Evolutionary conservation across 2,888 invertebrate genomes (phyloP).

Genomic region (Spatulosminthurus flaviceps): DNA sequence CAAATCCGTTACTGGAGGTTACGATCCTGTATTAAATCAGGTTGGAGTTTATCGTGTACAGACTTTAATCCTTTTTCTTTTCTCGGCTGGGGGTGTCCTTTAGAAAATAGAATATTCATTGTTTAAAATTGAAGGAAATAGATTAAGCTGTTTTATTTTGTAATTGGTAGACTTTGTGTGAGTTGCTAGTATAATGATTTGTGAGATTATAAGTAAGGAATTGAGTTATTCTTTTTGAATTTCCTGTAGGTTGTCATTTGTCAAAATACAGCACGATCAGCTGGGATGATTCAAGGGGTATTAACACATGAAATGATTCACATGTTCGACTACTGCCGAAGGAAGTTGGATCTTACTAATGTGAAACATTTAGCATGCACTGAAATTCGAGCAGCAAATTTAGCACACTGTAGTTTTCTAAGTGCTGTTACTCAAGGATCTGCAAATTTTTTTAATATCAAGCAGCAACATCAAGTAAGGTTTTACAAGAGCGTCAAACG

Average conservation of each 20-base stretch:
- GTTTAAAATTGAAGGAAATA: not conserved
- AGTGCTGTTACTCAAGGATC: slow-evolving; percentile 82
- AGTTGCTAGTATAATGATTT: too few species aligned
- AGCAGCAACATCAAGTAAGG: slow-evolving; percentile 72
- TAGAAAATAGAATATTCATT: not conserved
- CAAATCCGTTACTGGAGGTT: slow-evolving; percentile 85
- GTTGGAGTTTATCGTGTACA: slow-evolving; percentile 65
- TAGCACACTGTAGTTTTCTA: slow-evolving; percentile 89
- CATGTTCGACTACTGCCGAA: slow-evolving; percentile 93
- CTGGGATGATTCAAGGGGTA: slow-evolving; percentile 80
- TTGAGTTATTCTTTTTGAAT: slow-evolving; percentile 44
- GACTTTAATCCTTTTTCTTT: too few species aligned
- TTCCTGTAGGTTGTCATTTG: slow-evolving; percentile 83
- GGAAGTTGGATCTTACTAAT: slow-evolving; percentile 87
- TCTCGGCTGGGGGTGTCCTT: too few species aligned
- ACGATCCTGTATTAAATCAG: slow-evolving; percentile 85
- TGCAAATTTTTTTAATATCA: slow-evolving; percentile 77
- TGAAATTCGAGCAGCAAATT: slow-evolving; percentile 92
- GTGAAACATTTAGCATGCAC: slow-evolving; percentile 93
- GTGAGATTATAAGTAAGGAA: too few species aligned
- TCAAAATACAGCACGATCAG: slow-evolving; percentile 79
- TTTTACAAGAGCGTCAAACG: too few species aligned
- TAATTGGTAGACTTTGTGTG: too few species aligned
- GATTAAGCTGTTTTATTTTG: too few species aligned
- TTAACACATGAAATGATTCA: slow-evolving; percentile 94